These are phyloP conservation scores for Callimorpha dominula DNA, from an alignment of 2,888 invertebrate genomes.

Conservation along the genomic window DNA sequence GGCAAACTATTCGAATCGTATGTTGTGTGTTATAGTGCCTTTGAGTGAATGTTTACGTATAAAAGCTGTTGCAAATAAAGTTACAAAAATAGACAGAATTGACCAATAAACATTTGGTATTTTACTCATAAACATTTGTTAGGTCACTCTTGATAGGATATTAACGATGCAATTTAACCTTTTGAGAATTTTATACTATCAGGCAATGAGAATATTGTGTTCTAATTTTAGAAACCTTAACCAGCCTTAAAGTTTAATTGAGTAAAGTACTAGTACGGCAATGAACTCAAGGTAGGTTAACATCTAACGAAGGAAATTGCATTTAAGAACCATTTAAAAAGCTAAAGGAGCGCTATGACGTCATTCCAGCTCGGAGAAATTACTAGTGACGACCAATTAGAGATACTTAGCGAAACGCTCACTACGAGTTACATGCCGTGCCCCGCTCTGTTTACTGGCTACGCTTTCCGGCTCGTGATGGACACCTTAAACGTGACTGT, in stretches of 20 bases:
- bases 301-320: constrained; percentile 18
- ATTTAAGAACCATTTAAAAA: constrained; percentile 27
- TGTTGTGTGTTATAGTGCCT: constrained; percentile 24
- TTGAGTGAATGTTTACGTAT: constrained; percentile 35
- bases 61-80: constrained; percentile 25
- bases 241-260: constrained; percentile 7
- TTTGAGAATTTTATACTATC: neutral
- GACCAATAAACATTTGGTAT: neutral
- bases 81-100: constrained; percentile 11
- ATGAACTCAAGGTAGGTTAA: constrained; percentile 22
- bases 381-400: constrained; percentile 52
- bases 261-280: constrained; percentile 16
- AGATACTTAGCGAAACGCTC: constrained; percentile 42
- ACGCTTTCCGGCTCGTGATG: constrained; percentile 46
- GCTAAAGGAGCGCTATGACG: constrained; percentile 23
- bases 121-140: neutral
- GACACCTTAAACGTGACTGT: constrained; percentile 52
- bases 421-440: constrained; percentile 37
- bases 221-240: neutral
- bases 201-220: neutral
- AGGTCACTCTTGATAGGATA: neutral
- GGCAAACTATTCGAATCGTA: constrained; percentile 32
- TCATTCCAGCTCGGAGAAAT: constrained; percentile 34
- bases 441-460: constrained; percentile 32
- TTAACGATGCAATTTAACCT: neutral